Conservation (phyloP, 2,797 vertebrate species). For the Paramormyrops hopkinsi region DNA sequence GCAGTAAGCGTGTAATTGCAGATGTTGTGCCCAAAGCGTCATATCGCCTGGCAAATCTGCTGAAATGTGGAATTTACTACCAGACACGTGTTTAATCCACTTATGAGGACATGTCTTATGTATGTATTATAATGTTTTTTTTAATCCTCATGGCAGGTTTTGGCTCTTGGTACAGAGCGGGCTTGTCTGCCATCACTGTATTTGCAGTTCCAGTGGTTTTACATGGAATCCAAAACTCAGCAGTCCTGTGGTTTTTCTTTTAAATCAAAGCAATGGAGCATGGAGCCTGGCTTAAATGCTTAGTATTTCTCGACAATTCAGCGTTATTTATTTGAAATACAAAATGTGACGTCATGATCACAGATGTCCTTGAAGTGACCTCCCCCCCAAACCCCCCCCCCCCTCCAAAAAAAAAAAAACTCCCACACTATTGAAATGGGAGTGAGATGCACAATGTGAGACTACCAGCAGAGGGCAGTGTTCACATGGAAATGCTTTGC, state of each 20-base stretch:
- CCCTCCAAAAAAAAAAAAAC: not conserved
- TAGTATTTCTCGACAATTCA: not conserved
- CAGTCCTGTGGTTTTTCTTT: not conserved
- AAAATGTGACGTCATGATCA: not conserved
- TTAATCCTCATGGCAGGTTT: not conserved
- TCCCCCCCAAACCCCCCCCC: not conserved
- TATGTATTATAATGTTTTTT: not conserved
- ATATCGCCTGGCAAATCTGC: not conserved
- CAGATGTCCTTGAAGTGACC: not conserved
- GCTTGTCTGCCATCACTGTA: not conserved
- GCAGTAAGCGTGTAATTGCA: not conserved
- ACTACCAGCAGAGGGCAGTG: conserved; percentile 11
- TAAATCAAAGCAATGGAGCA: not conserved
- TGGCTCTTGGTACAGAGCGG: not conserved
- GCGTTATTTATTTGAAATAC: not conserved
- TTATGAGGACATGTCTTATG: not conserved
- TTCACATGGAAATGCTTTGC: conserved; percentile 1
- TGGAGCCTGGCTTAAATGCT: not conserved
- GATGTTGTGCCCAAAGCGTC: not conserved
- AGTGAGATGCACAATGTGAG: not conserved
- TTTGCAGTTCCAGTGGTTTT: not conserved
- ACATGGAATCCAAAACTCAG: not conserved
- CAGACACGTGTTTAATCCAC: not conserved
- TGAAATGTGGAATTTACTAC: not conserved
- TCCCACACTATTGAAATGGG: not conserved